Evolutionary conservation across 2,797 vertebrate species (phyloP).

Genomic region (Helicolenus hilgendorfi): DNA sequence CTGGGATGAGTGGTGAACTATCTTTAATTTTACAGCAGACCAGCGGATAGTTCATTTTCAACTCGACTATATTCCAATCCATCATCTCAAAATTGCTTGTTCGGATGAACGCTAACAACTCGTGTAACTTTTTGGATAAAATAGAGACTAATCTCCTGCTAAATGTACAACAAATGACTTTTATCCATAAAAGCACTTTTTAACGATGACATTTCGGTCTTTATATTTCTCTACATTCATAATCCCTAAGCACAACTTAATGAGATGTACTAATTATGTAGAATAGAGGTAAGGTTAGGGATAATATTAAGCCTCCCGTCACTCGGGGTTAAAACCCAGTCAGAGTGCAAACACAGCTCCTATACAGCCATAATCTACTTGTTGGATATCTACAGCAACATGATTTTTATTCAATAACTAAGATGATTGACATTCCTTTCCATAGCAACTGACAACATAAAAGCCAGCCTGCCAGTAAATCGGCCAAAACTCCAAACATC

Average conservation of each 20-base stretch:
- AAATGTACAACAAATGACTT: conserved; percentile 42
- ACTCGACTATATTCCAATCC: conserved; percentile 11
- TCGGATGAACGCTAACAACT: conserved; percentile 14
- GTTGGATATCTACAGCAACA: conserved; percentile 69
- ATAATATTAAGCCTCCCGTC: conserved; percentile 9
- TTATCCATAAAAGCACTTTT: conserved; percentile 16
- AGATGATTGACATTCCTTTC: conserved; percentile 79
- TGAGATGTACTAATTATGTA: conserved; percentile 36
- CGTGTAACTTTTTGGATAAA: conserved; percentile 1
- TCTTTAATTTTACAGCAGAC: background rate
- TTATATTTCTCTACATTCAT: conserved; percentile 19
- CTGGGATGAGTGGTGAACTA: background rate
- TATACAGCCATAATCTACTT: conserved; percentile 69
- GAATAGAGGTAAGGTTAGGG: conserved; percentile 27
- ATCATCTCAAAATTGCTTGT: conserved; percentile 25
- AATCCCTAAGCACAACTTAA: conserved; percentile 42
- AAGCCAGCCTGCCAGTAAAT: conserved; percentile 84
- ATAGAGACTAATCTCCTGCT: conserved; percentile 22
- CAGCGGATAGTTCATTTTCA: conserved; percentile 10
- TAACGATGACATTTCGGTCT: conserved; percentile 21
- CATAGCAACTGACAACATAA: conserved; percentile 82
- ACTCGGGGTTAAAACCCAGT: conserved; percentile 56
- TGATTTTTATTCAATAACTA: conserved; percentile 76
- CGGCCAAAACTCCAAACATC: conserved; percentile 80
- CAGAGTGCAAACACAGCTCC: conserved; percentile 51